These are phyloP conservation scores for Pachycephala philippinensis DNA, from an alignment of 2,113 vertebrate species.

Conservation along the genomic window DNA sequence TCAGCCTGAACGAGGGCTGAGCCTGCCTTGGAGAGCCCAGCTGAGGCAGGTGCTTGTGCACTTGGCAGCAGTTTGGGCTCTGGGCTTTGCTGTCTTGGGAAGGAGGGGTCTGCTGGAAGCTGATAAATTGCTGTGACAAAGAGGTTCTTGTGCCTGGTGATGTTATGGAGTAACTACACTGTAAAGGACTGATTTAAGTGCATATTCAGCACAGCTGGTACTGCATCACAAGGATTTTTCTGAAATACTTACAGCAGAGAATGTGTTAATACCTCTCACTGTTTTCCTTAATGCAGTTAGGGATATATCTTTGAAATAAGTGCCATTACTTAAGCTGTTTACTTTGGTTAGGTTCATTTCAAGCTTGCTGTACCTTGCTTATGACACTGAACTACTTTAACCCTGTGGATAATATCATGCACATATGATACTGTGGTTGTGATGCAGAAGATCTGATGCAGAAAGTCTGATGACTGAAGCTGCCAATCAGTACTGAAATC, in stretches of 20 bases:
- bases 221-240: background rate
- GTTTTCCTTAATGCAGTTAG: background rate
- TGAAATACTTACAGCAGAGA: background rate
- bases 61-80: background rate
- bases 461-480: background rate
- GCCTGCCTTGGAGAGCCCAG: background rate
- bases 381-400: background rate
- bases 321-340: background rate
- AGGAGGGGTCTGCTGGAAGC: background rate
- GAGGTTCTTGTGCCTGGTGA: background rate
- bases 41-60: background rate
- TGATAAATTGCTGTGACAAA: background rate
- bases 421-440: accelerated
- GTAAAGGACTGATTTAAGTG: background rate
- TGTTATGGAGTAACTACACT: background rate
- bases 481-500: background rate
- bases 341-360: background rate
- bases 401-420: accelerated
- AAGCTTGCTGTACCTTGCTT: background rate
- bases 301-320: background rate
- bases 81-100: background rate
- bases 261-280: background rate
- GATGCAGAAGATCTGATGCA: background rate
- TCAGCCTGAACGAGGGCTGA: background rate
- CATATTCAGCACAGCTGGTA: background rate